These are phyloP conservation scores for Cyrtodaria siliqua DNA, from an alignment of 2,888 invertebrate species.

Conservation along the genomic window DNA sequence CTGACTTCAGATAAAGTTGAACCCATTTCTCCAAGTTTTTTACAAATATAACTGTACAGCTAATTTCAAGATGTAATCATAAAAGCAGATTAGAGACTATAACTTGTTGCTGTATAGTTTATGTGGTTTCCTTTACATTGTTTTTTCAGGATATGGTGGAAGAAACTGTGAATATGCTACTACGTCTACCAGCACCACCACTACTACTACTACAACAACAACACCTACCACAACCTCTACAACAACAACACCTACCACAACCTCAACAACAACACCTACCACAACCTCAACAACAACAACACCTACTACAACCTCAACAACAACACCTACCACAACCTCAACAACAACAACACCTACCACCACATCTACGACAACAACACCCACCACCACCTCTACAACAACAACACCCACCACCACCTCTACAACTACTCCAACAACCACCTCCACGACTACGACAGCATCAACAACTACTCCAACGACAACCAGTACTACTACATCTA, in stretches of 20 bases:
- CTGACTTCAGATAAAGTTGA: too few species aligned
- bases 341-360: constrained; percentile 6
- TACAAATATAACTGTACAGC: too few species aligned
- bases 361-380: not conserved
- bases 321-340: not conserved
- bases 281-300: constrained; percentile 1
- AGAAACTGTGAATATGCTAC: constrained; percentile 23
- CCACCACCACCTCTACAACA: constrained; percentile 2
- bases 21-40: too few species aligned
- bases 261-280: constrained; percentile 3
- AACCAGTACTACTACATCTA: not conserved
- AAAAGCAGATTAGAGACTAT: too few species aligned
- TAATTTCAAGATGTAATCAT: too few species aligned
- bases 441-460: constrained; percentile 10
- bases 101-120: too few species aligned
- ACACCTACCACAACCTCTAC: constrained; percentile 10
- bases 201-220: constrained; percentile 26
- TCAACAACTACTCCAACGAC: not conserved
- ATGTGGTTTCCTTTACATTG: too few species aligned
- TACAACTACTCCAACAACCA: constrained; percentile 14
- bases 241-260: constrained; percentile 1
- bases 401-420: not conserved
- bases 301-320: too few species aligned
- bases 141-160: constrained; percentile 44
- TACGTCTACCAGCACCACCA: constrained; percentile 38